Evolutionary conservation across 2,888 invertebrate genomes (phyloP), one percentile per base, ranked within the genome.

Genomic region (Thereva unica): DNA sequence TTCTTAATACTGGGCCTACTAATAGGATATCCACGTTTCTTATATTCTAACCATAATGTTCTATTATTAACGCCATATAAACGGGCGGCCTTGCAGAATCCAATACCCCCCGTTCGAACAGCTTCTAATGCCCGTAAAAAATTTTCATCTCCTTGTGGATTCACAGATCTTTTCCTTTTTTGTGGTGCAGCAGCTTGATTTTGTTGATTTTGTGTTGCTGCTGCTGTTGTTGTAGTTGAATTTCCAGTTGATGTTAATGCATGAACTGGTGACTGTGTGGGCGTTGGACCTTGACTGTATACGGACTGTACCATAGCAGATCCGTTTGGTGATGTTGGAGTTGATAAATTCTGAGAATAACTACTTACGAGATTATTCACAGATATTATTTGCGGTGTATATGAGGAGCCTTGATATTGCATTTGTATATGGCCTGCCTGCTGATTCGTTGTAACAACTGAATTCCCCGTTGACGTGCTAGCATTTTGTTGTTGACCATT

Each of bases 1-100:
- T 87, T 89, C 76, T 90, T 91, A 71, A 91, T 87, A 76, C 91
- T 91, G 9, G 91, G 87, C 72, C 92, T 83, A 76, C 88, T 90
- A 74, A 91, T 90, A 1, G 91, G 91, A 78, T 92, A 92, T 0
- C 92, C 92, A 52, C 90, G 87, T 78, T 91, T 91, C 76, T 91
- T 92, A 77, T 92, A 92, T 76, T 92, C 92, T 45, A 92, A 82
- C 92, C 92, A 92, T 3, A 93, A 82, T 0, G 92, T 92, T 66
- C 92, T 84, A 80, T 92, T 92, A 80, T 92, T 92, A 10, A 93
- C 91, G 40, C 92, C 92, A 78, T 90, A 92, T 82, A 91, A 86
- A 61, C 91, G 84, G 0, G 92, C 92, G 6, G 92, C 92, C 75
- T 92, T 92, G 79, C 92, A 92, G 80, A 92, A 92, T 2, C 92